Evolutionary conservation across 2,113 vertebrate genomes (phyloP), one percentile per base, ranked within the genome.

Genomic region (Mesocricetus auratus): DNA sequence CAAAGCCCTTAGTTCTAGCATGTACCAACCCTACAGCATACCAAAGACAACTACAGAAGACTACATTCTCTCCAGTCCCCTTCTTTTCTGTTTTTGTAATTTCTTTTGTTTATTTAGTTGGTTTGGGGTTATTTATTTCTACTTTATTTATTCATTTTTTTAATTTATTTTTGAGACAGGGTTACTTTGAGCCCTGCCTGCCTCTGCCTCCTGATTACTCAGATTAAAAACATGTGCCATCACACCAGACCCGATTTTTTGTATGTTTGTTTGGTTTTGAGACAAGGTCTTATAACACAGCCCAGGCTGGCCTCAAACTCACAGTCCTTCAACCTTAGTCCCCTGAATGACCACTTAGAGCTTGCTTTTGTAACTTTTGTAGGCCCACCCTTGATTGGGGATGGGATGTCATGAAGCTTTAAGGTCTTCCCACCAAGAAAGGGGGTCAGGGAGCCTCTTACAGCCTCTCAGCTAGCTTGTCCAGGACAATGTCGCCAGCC

Each of bases 381-480:
- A 22, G 0, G 31, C 12, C 85, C 42, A 50, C 31, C 45, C 45
- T 69, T 69, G 12, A 86, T 62, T 69, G 83, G 45, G 19, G 19
- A 58, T 62, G 15, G 53, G 42, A 68, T 50, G 31, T 11, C 85
- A 68, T 1, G 0, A 21, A 50, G 31, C 29, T 24, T 69, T 86
- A 68, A 60, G 71, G 68, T 81, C 16, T 86, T 47, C 64, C 89
- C 19, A 0, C 16, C 29, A 69, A 58, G 86, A 87, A 91, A 75
- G 24, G 21, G 50, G 0, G 1, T 26, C 33, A 2, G 0, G 17
- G 11, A 33, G 53, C 16, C 19, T 22, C 99, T 99, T 97, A 99
- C 99, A 99, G 98, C 71, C 98, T 98, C 17, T 98, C 98, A 1
- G 85, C 91, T 1, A 99, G 97, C 92, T 98, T 98, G 39, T 97